A percentile compares a stretch with the other conserved stretches of the same genome.
These are phyloP conservation scores for Phymanthus crucifer DNA, from an alignment of 92 coral and sea anemone genomes.

Conservation along the genomic window DNA sequence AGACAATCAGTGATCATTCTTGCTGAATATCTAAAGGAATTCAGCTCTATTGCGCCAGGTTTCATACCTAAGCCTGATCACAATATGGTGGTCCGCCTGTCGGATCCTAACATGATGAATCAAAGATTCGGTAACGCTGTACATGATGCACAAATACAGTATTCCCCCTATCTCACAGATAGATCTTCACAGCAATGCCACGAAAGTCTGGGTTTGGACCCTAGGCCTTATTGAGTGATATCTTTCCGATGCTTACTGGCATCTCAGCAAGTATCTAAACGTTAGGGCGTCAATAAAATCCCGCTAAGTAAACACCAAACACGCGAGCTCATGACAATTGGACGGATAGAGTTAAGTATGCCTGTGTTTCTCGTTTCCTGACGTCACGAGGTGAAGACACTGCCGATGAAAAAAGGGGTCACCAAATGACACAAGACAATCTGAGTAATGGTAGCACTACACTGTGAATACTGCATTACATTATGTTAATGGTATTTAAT, in stretches of 20 bases:
- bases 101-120: constrained; percentile 33
- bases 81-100: constrained; percentile 28
- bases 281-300: constrained; percentile 5
- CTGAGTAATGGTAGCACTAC: neutral
- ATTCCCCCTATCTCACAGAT: neutral
- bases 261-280: constrained; percentile 20
- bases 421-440: neutral
- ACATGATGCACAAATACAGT: neutral
- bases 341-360: neutral
- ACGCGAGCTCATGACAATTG: constrained; percentile 4
- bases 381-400: constrained; percentile 19
- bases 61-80: constrained; percentile 22
- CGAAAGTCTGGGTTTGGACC: constrained; percentile 1
- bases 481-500: neutral
- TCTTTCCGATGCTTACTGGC: neutral
- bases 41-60: neutral
- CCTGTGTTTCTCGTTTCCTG: constrained; percentile 13
- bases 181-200: constrained; percentile 10
- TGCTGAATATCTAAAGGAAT: neutral
- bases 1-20: neutral
- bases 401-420: constrained; percentile 25
- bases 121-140: constrained; percentile 23
- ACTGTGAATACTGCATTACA: neutral
- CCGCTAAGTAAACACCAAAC: constrained; percentile 24
- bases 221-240: constrained; percentile 13